Evolutionary conservation across 2,113 vertebrate genomes (phyloP), one percentile per base, ranked within the genome.

Genomic region (Chaetodon trifascialis): DNA sequence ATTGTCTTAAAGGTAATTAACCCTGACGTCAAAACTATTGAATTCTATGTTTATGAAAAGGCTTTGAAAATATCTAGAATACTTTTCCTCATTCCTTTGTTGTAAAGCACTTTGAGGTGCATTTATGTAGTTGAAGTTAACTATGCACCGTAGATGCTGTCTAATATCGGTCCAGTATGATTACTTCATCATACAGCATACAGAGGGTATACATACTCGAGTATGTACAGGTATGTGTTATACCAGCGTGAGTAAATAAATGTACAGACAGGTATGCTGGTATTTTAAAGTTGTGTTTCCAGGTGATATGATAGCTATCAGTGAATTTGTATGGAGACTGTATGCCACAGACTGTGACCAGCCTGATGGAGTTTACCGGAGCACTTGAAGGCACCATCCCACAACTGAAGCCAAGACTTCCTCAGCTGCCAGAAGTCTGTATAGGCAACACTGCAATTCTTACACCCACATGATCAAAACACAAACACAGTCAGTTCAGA

Each of bases 401-500:
- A 58, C 16, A 46, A 51, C 30, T 30, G 30, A 30, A 30, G 21
- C n/a, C 52, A 46, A n/a, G 16, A 65, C 7, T 56, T 56, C 14
- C 19, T 63, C 67, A 65, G 19, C 19, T n/a, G 38, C 17, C 12
- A 5, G 17, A 36, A 58, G 30, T 30, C 19, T 11, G 58, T 52
- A 11, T 19, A 12, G 1, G 44, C 5, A 38, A 49, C 44, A 47
- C 68, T 1, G 15, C 23, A 47, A 21, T 9, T 58, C n/a, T 34
- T 34, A 19, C 10, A 40, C 40, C 42, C 59, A 40, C 16, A 49
- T 8, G 0, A 40, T 15, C 34, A 10, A 62, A 54, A 70, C 15
- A 25, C 60, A 70, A 64, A 69, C 25, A 76, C 54, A 73, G 74
- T 23, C 11, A 66, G 9, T 46, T 72, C 1, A 63, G 49, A 76